Evolutionary conservation across 2,888 invertebrate species (phyloP), one percentile per base, ranked within the genome.

Genomic region (Drosophila aldrichi): DNA sequence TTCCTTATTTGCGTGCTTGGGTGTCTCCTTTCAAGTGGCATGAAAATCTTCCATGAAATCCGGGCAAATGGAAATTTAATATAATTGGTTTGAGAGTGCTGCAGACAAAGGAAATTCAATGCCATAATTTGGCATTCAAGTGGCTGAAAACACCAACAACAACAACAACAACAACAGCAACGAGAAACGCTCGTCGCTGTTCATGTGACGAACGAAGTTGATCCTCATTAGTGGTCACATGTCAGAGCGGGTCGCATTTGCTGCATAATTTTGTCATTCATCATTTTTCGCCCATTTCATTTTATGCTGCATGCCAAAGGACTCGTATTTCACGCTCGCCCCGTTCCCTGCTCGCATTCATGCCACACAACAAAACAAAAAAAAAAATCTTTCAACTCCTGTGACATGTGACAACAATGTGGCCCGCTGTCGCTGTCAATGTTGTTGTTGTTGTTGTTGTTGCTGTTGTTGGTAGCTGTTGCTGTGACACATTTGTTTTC

Each of bases 181-280:
- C 43, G 67, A 49, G 55, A 67, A 29, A 29, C 32, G 49, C 18
- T 55, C 3, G 3, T 25, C 25, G 25, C 25, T 49, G 49, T 32
- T 58, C 49, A 48, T 48, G 58, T 70, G 73, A 63, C 52, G 62
- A 44, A 40, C 61, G 58, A 69, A 81, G 88, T 82, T 86, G 84
- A 88, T 88, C 86, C 87, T 87, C 87, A 87, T 87, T 87, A 88
- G 89, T 87, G 86, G 86, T 84, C 89, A 88, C 84, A 87, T 87
- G 89, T 88, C 86, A 84, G 79, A 49, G 60, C 54, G 82, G 78
- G 67, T 75, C 79, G 88, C 85, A 84, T 82, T 88, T 85, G 84
- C 84, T 88, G 86, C 84, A 88, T 87, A 87, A 87, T 87, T 88
- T 84, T 84, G 89, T 88, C 89, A 88, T 87, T 87, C 86, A 87